Evolutionary conservation across 2,113 vertebrate genomes (phyloP).

Genomic region (Xyrauchen texanus): DNA sequence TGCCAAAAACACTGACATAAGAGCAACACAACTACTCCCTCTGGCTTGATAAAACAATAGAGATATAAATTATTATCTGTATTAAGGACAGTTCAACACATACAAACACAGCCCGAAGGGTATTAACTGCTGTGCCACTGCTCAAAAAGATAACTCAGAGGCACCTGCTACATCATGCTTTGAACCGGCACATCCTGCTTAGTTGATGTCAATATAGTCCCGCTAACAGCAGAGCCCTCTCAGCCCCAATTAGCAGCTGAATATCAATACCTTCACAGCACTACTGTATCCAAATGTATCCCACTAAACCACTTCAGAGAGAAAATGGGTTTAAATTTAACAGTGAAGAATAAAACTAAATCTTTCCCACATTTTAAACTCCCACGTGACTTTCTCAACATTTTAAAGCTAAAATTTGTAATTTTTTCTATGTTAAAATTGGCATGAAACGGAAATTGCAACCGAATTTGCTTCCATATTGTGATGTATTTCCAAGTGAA

Average conservation of each 20-base stretch:
- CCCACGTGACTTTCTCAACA: background rate
- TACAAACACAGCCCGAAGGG: background rate
- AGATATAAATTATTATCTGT: conserved; percentile 8
- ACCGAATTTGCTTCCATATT: no score
- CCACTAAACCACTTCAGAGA: conserved; percentile 29
- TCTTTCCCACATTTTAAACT: conserved; percentile 9
- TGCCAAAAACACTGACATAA: background rate
- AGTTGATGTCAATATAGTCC: background rate
- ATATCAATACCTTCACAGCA: conserved; percentile 26
- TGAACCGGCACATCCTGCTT: conserved; percentile 9
- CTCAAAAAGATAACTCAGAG: background rate
- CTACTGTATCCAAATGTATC: conserved; percentile 22
- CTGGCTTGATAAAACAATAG: conserved; percentile 8
- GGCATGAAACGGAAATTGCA: no score
- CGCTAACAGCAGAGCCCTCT: background rate
- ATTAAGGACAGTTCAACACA: background rate
- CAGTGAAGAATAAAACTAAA: conserved; percentile 15
- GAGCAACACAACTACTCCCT: conserved; percentile 5
- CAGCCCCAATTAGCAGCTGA: background rate
- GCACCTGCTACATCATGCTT: conserved; percentile 15
- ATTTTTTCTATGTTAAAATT: no score
- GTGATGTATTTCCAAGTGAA: no score
- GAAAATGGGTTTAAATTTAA: conserved; percentile 17
- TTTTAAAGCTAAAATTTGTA: no score
- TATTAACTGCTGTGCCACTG: background rate